Conservation (phyloP, 2,888 invertebrate species). For the Galerucella nymphaeae region DNA sequence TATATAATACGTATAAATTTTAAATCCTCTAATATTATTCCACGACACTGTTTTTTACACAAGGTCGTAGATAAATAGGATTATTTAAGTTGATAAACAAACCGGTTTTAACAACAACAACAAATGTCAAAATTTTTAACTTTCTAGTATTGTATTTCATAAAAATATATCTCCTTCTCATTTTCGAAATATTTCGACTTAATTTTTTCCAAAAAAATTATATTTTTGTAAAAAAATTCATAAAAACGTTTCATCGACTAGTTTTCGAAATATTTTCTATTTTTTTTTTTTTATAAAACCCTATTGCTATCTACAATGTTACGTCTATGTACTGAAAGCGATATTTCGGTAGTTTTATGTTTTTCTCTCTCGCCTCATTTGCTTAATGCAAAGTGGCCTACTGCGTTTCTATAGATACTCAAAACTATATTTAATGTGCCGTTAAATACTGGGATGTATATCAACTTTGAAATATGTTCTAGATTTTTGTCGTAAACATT, state of each 20-base stretch:
- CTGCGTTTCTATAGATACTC: constrained; percentile 59
- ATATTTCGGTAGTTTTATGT: constrained; percentile 56
- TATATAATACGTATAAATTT: constrained; percentile 6
- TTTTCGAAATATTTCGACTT: no score
- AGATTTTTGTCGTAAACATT: constrained; percentile 29
- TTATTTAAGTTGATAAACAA: neutral
- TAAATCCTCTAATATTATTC: constrained; percentile 61
- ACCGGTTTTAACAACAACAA: no score
- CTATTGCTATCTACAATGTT: neutral
- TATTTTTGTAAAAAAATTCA: no score
- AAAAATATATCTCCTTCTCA: no score
- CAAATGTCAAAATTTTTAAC: no score
- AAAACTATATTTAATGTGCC: constrained; percentile 64
- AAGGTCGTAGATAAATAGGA: constrained; percentile 4
- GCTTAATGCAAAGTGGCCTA: constrained; percentile 63
- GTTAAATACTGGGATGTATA: constrained; percentile 58
- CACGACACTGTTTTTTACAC: constrained; percentile 56
- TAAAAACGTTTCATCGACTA: no score
- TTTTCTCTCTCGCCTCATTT: constrained; percentile 61
- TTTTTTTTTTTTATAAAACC: no score
- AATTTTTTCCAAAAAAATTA: no score
- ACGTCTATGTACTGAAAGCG: constrained; percentile 1
- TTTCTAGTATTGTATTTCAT: no score
- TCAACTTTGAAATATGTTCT: constrained; percentile 45
- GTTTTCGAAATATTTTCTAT: no score